A percentile compares a stretch with the other conserved stretches of the same genome.
phyloP scores from a whole-genome alignment of 2,797 vertebrate genomes.

The Choloepus didactylus region DNA sequence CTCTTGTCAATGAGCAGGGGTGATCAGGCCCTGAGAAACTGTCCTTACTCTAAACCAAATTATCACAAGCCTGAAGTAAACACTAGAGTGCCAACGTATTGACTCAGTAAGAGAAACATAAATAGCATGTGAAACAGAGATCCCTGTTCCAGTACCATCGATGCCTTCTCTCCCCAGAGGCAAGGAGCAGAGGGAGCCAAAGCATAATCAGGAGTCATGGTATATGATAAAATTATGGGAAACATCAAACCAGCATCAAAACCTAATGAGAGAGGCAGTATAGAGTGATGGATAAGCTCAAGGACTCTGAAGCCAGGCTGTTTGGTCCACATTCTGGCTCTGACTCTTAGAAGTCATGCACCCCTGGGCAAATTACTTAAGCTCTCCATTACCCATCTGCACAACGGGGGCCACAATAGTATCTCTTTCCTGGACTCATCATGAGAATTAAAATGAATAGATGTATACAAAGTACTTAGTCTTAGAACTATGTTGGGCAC shows the following conservation, averaged over 20 bases:
- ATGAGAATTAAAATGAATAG: neutral
- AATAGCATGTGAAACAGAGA: neutral
- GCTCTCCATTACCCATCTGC: neutral
- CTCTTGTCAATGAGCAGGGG: neutral
- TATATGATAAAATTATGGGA: neutral
- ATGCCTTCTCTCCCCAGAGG: slow-evolving; percentile 1
- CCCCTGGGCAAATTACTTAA: neutral
- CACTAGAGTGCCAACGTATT: neutral
- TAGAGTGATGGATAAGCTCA: neutral
- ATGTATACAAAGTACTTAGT: neutral
- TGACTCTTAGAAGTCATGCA: too few species aligned
- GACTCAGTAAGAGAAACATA: neutral
- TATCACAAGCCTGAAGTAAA: neutral
- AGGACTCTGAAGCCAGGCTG: neutral
- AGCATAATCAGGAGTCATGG: neutral
- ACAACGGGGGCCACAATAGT: neutral
- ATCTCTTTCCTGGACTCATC: neutral
- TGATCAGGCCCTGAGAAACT: neutral
- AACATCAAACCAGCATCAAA: neutral
- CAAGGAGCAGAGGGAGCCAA: slow-evolving; percentile 5
- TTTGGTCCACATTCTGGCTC: neutral
- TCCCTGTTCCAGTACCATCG: neutral
- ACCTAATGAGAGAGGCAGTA: neutral
- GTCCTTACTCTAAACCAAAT: neutral
- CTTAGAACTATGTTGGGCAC: neutral